Conservation (phyloP, 2,113 vertebrate genomes). For the Telmatochromis sp. region DNA sequence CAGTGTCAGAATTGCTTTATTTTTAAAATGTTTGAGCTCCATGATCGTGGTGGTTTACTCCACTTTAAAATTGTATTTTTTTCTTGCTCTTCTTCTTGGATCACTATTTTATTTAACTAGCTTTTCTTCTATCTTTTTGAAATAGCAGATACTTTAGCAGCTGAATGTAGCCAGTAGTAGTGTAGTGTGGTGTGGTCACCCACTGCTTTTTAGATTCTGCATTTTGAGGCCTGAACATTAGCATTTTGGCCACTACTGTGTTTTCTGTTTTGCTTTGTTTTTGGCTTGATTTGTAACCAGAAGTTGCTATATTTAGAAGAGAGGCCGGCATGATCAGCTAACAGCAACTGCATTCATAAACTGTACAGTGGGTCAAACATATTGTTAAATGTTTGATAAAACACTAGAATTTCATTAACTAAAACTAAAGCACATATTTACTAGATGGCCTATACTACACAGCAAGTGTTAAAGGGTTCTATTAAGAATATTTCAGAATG, state of each 20-base stretch:
- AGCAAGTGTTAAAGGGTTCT: background rate
- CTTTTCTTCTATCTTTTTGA: background rate
- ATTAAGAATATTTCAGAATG: background rate
- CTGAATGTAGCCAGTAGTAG: background rate
- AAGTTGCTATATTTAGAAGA: background rate
- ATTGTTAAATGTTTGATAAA: background rate
- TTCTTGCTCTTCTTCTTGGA: too few species aligned
- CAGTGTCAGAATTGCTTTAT: background rate
- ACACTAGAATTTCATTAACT: background rate
- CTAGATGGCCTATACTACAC: background rate
- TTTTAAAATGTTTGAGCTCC: background rate
- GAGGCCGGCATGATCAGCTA: background rate
- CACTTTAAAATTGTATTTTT: background rate
- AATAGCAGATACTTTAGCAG: background rate
- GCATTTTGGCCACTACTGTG: accelerated
- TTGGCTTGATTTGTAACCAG: background rate
- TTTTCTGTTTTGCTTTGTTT: background rate
- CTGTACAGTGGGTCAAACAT: accelerated
- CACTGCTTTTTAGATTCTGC: background rate
- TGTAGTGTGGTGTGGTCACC: background rate
- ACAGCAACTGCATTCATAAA: background rate
- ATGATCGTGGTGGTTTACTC: accelerated
- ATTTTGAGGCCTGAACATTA: background rate
- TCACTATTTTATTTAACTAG: accelerated
- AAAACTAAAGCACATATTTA: background rate